Evolutionary conservation across 2,797 vertebrate genomes (phyloP).

Genomic region (Hapalemur alaotrensis): DNA sequence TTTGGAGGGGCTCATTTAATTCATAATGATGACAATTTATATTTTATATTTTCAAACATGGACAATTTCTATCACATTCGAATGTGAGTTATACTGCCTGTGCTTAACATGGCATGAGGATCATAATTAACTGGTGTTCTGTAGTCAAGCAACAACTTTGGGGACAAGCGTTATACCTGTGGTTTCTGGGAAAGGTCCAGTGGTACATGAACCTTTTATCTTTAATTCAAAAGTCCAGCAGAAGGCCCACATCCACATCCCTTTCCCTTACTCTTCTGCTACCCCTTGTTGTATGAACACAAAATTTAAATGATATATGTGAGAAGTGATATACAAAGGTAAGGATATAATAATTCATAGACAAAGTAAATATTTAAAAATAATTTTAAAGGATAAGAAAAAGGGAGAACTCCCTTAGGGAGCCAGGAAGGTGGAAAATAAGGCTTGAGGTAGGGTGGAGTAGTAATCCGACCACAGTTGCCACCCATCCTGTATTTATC

Average conservation of each 20-base stretch:
- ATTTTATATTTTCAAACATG: not conserved
- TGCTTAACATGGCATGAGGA: not conserved
- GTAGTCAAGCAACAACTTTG: not conserved
- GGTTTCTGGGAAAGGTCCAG: not conserved
- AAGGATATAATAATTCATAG: not conserved
- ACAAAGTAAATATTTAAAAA: not conserved
- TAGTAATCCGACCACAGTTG: not conserved
- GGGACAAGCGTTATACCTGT: not conserved
- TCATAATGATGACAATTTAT: not conserved
- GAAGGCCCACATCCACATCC: not conserved
- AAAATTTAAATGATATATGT: not conserved
- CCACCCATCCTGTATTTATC: conserved; percentile 71
- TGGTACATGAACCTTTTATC: not conserved
- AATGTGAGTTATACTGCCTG: not conserved
- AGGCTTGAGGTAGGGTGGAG: conserved; percentile 32
- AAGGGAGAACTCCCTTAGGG: not conserved
- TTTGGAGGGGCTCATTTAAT: not conserved
- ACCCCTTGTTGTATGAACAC: not conserved
- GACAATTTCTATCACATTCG: not conserved
- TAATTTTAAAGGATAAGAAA: conserved; percentile 14
- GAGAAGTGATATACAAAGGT: not conserved
- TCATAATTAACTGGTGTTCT: not conserved
- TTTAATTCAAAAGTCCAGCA: not conserved
- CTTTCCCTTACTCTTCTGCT: not conserved
- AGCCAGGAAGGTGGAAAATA: conserved; percentile 32